Evolutionary conservation across 2,888 invertebrate species (phyloP).

Genomic region (Acleris literana): DNA sequence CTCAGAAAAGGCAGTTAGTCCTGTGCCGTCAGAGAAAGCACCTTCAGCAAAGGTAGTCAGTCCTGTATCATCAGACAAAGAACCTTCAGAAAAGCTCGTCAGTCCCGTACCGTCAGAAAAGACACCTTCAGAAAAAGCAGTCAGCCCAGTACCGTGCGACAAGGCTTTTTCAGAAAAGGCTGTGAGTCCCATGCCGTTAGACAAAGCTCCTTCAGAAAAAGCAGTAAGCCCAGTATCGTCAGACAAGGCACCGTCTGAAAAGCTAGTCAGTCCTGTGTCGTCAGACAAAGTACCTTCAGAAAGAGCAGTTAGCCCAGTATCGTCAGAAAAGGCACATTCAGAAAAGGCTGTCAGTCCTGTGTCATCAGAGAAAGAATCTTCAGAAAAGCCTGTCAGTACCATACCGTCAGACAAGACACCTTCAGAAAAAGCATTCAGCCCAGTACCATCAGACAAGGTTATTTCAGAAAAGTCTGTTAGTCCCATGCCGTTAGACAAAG

Average conservation of each 20-base stretch:
- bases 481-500: slow-evolving; percentile 5
- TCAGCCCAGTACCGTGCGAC: no score
- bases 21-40: no score
- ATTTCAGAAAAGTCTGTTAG: slow-evolving; percentile 26
- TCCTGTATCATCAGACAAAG: no score
- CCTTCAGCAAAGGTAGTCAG: no score
- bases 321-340: slow-evolving; percentile 16
- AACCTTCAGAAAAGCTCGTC: no score
- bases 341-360: slow-evolving; percentile 28
- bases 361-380: neutral
- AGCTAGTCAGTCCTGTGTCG: neutral
- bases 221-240: no score
- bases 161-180: no score
- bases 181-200: neutral
- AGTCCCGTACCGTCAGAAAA: no score
- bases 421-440: no score
- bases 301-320: slow-evolving; percentile 15
- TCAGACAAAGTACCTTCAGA: slow-evolving; percentile 23
- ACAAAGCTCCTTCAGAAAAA: no score
- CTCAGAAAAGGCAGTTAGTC: no score
- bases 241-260: neutral
- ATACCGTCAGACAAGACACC: neutral
- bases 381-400: slow-evolving; percentile 6
- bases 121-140: no score
- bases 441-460: slow-evolving; percentile 28